Evolutionary conservation across 2,797 vertebrate species (phyloP).

Genomic region (Silurus aristotelis): DNA sequence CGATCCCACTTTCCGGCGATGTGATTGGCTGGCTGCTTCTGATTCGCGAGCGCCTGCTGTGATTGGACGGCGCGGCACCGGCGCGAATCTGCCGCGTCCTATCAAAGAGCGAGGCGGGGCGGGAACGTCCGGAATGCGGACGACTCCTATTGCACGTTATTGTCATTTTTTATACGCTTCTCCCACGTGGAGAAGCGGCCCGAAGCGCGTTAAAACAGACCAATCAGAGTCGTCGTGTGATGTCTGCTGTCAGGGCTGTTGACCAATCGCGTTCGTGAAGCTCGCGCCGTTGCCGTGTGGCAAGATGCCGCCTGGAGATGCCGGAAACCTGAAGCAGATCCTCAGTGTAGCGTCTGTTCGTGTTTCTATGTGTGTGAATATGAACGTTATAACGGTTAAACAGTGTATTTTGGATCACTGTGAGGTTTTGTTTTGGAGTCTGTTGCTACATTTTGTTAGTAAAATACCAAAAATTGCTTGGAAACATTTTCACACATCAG

Average conservation of each 20-base stretch:
- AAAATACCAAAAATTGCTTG: background rate
- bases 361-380: too few species aligned
- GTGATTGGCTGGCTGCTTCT: background rate
- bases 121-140: background rate
- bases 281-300: slow-evolving; percentile 64
- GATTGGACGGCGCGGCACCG: background rate
- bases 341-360: too few species aligned
- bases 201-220: slow-evolving; percentile 50
- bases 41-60: background rate
- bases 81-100: slow-evolving; percentile 7
- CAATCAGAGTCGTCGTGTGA: slow-evolving; percentile 89
- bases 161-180: slow-evolving; percentile 13
- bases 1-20: background rate
- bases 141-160: background rate
- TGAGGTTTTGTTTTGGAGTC: background rate
- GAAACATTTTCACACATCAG: background rate
- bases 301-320: background rate
- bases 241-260: slow-evolving; percentile 90
- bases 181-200: slow-evolving; percentile 25
- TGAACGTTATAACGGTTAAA: background rate
- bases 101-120: background rate
- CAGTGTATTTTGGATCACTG: background rate
- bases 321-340: background rate
- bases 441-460: background rate
- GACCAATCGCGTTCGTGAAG: slow-evolving; percentile 84